A percentile compares a stretch with the other conserved stretches of the same genome.
Evolutionary conservation across 2,797 vertebrate species (phyloP).

Genomic region (Netta rufina): DNA sequence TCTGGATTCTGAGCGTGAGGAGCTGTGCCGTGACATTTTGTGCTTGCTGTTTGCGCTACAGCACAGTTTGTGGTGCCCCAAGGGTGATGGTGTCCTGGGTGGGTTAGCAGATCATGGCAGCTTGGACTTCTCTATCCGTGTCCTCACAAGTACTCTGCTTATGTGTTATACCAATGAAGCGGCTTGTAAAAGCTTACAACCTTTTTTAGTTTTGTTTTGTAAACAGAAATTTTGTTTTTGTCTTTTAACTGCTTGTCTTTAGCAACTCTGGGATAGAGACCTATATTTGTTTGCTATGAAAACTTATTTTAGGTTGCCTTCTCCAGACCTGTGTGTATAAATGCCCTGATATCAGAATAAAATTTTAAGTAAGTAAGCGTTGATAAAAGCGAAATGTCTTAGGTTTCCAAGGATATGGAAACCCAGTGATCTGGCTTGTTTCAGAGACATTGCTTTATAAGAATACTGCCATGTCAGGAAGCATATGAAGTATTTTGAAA

Average conservation of each 20-base stretch:
- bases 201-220: too few relatives aligned
- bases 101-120: background rate
- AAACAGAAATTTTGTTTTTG: background rate
- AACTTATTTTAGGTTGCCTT: background rate
- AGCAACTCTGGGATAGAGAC: background rate
- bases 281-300: background rate
- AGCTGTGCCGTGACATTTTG: background rate
- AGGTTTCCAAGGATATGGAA: background rate
- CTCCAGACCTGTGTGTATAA: background rate
- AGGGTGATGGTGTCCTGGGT: background rate
- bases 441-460: background rate
- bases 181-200: background rate
- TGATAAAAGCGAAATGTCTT: background rate
- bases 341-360: background rate
- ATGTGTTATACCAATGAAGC: background rate
- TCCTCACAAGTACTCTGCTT: background rate
- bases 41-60: background rate
- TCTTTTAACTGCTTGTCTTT: background rate
- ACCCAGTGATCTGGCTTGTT: background rate
- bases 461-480: background rate
- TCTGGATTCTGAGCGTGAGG: background rate
- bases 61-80: background rate
- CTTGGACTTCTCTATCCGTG: background rate
- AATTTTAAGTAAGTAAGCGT: background rate
- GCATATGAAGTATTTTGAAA: background rate